Conservation (phyloP, 2,888 invertebrate species). For the Omphaloscelis lunosa region DNA sequence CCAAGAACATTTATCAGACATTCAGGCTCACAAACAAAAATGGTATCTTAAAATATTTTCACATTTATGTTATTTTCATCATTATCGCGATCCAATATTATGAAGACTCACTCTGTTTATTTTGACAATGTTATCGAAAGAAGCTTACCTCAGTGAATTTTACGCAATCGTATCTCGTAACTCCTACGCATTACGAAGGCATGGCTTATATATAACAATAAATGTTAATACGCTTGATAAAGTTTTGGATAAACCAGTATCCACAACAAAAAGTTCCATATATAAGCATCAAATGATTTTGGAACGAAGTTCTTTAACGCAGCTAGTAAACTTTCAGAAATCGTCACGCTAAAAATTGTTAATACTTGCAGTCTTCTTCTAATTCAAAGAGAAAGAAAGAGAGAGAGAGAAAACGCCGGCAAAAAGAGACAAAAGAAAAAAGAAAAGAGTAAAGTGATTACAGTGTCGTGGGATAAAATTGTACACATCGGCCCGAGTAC, state of each 20-base stretch:
- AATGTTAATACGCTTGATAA: neutral
- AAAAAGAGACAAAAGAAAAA: too few relatives aligned
- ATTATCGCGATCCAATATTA: neutral
- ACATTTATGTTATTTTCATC: neutral
- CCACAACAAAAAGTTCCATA: neutral
- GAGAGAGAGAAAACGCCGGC: too few relatives aligned
- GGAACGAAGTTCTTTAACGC: too few relatives aligned
- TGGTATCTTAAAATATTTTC: neutral
- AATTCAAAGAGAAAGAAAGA: too few relatives aligned
- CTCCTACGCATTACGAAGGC: neutral
- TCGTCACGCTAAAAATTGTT: too few relatives aligned
- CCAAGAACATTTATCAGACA: neutral
- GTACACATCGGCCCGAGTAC: too few relatives aligned
- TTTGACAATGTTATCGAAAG: slow-evolving; percentile 16
- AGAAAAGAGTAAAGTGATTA: too few relatives aligned
- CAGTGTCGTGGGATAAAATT: too few relatives aligned
- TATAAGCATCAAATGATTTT: neutral
- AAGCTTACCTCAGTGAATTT: slow-evolving; percentile 24
- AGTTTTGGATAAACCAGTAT: neutral
- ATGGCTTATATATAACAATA: neutral
- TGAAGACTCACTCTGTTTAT: neutral
- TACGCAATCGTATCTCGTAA: slow-evolving; percentile 1
- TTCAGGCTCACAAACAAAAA: neutral
- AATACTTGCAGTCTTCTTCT: too few relatives aligned
- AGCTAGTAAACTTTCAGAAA: too few relatives aligned